Base-by-base conservation (phyloP, 2,888 invertebrate species). In the Anthophora plumipes region DNA sequence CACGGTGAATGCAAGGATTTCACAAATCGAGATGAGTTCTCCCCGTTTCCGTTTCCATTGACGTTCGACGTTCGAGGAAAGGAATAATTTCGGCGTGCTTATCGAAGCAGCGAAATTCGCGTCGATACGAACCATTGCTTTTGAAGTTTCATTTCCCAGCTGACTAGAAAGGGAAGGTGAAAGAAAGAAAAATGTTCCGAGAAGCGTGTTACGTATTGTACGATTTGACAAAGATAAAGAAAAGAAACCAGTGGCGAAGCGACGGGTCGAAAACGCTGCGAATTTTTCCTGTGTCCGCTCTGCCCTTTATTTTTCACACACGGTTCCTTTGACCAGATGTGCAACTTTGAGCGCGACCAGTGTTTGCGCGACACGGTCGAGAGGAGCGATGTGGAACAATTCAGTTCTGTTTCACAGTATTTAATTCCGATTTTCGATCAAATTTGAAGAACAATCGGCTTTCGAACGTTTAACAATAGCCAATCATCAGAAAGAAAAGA, bases 251-350 rank as follows among this genome's bases (percentile, higher is more conserved):
- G 25, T 43, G 20, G 20, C 12, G 43, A 52, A 43, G 41, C 67
- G 41, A 37, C 20, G 55, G 31, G 31, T 14, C 37, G 55, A 46
- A 25, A 54, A 20, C 31, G 52, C 12, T 46, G 54, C 50, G 57
- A 39, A 41, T 25, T 37, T 25, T 37, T 50, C 14, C 50, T 39
- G 12, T 11, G 31, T 31, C 11, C 60, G 48, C 4, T 43, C 31
- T 14, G 9, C 5, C 43, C 52, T 41, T 60, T 60, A 50, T 57
- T 73, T 73, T 31, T 17, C 39, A n/a, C 31, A 12, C 9, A 14
- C 11, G 31, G 22, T 43, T 52, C 54, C n/a, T 54, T 75, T 39
- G 22, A 39, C 14, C 60, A 39, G 52, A 20, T 54, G 60, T 69
- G 60, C 37, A 37, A 52, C 50, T 55, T 37, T 7, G 20, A 31